A percentile compares a stretch with the other conserved stretches of the same genome.
These are phyloP conservation scores for Montipora cactus DNA, from an alignment of 64 coral and sea anemone species.

Conservation along the genomic window DNA sequence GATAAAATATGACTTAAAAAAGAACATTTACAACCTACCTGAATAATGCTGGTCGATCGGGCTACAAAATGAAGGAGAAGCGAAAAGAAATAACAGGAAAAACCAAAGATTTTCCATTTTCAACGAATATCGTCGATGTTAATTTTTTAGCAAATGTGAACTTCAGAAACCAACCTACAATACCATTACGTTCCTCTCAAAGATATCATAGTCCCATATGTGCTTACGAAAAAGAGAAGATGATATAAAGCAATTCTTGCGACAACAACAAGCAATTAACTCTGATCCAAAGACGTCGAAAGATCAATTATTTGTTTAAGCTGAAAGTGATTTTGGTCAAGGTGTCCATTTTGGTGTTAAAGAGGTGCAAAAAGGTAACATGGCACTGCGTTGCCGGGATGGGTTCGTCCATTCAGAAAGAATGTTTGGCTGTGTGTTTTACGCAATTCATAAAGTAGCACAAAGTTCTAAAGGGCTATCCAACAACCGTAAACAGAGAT, in stretches of 20 bases:
- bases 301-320: conserved; percentile 46
- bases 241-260: not conserved
- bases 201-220: conserved; percentile 2
- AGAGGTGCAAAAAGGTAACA: conserved; percentile 17
- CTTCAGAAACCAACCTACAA: too few species aligned
- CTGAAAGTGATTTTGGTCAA: not conserved
- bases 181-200: not conserved
- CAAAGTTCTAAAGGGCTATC: not conserved
- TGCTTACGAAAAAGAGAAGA: not conserved
- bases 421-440: conserved; percentile 6
- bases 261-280: conserved; percentile 12
- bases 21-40: not conserved
- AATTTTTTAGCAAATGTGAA: too few species aligned
- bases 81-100: not conserved
- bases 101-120: not conserved
- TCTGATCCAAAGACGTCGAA: conserved; percentile 9
- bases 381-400: not conserved
- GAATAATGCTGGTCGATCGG: not conserved
- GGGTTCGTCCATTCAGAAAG: not conserved
- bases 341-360: not conserved
- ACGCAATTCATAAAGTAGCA: not conserved
- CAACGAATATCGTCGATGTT: not conserved
- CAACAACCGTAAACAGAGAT: not conserved
- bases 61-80: not conserved
- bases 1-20: not conserved